Evolutionary conservation across 64 coral and sea anemone genomes (phyloP), one percentile per base, ranked within the genome.

Genomic region (Catalaphyllia jardinei): DNA sequence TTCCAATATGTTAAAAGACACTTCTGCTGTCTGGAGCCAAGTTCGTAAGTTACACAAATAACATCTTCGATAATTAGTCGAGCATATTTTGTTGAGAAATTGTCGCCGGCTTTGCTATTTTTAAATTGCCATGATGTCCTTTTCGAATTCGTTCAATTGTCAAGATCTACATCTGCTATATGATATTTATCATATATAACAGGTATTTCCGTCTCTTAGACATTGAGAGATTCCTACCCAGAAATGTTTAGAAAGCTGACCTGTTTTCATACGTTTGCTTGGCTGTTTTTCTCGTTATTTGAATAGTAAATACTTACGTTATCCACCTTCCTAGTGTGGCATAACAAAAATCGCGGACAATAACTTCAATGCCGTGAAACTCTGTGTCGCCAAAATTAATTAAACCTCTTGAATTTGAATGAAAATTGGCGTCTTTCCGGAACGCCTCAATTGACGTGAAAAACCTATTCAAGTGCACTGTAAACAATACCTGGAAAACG

Each of bases 301-400:
- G 24, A 22, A 67, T 27, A 51, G 42, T 8, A 19, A 35, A 50
- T n/a, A 46, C 38, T 28, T 27, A 71, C 20, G 67, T n/a, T 7
- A 71, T 85, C 67, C 71, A 62, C 62, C 67, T 24, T 11, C 20
- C 62, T 71, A 13, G 24, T 50, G 62, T 69, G 65, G 10, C 12
- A 69, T 71, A 71, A 85, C 63, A 85, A 71, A 65, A 17, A 20
- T 64, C 24, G 16, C 22, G 63, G 62, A 71, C 62, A 71, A 85
- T 33, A 27, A 83, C 10, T 29, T 29, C 18, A 20, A 20, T 82
- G 19, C 55, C 4, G 19, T 14, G 19, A 50, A 61, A 81, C 63
- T 22, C 39, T 49, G 35, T 85, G 62, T 85, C 62, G 62, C 81
- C 62, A 50, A 28, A 25, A 50, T 67, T 85, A 85, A 85, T 85